Conservation (phyloP, 2,888 invertebrate genomes). For the Ryuthela nishihirai region DNA sequence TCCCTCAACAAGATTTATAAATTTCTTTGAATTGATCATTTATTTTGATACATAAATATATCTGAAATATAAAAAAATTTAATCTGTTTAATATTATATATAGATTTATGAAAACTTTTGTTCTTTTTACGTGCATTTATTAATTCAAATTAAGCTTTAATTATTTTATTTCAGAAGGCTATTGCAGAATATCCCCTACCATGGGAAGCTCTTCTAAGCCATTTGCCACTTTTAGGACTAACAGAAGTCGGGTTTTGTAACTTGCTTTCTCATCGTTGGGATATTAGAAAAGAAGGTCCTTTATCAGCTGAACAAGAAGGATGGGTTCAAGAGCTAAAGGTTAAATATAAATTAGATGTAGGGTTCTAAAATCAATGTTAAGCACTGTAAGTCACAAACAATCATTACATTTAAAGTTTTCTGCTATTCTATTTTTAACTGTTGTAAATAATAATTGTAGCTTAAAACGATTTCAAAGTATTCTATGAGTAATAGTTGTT, state of each 20-base stretch:
- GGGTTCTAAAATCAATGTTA: too few relatives aligned
- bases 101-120: background rate
- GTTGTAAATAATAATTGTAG: too few relatives aligned
- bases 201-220: constrained; percentile 28
- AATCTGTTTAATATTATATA: background rate
- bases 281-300: constrained; percentile 11
- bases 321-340: constrained; percentile 13
- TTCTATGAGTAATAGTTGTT: too few relatives aligned
- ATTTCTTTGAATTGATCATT: too few relatives aligned
- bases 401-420: too few relatives aligned
- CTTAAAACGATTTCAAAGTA: too few relatives aligned
- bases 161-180: constrained; percentile 4
- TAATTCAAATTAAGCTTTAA: background rate
- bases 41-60: background rate
- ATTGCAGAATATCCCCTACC: constrained; percentile 1
- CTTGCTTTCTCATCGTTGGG: constrained; percentile 21
- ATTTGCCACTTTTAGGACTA: constrained; percentile 19
- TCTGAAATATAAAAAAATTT: background rate
- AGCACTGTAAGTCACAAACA: too few relatives aligned
- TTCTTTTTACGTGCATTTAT: background rate
- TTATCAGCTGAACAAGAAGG: constrained; percentile 10
- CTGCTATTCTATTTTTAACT: too few relatives aligned
- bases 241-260: constrained; percentile 20
- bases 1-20: too few relatives aligned
- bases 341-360: constrained; percentile 9